Evolutionary conservation across 2,113 vertebrate genomes (phyloP).

Genomic region (Embiotoca jacksoni): DNA sequence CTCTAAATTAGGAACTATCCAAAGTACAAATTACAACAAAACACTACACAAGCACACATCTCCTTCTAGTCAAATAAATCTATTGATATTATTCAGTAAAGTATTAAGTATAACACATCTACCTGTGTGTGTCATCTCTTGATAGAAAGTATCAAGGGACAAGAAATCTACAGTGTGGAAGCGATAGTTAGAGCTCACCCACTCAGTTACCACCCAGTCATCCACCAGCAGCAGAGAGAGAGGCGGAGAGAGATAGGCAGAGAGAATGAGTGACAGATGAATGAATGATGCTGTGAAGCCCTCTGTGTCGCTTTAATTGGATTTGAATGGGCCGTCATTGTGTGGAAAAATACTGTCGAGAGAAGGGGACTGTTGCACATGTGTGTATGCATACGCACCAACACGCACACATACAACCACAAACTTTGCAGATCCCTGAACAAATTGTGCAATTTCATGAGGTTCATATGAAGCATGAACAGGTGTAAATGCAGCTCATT

Average conservation of each 20-base stretch:
- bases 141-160: not conserved
- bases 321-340: constrained; percentile 77
- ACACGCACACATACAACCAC: constrained; percentile 8
- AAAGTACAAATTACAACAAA: too few species aligned
- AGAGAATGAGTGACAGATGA: constrained; percentile 69
- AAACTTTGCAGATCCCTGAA: constrained; percentile 30
- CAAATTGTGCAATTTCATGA: constrained; percentile 42
- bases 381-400: constrained; percentile 9
- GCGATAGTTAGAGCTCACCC: constrained; percentile 27
- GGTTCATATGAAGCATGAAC: constrained; percentile 17
- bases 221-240: constrained; percentile 16
- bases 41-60: not conserved
- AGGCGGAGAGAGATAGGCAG: constrained; percentile 10
- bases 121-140: constrained; percentile 24
- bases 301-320: constrained; percentile 76
- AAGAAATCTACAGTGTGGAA: constrained; percentile 16
- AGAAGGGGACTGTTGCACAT: constrained; percentile 44
- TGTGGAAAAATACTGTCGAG: constrained; percentile 59
- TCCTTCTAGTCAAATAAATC: constrained; percentile 6
- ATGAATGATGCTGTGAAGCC: constrained; percentile 67
- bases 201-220: constrained; percentile 42
- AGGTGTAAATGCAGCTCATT: constrained; percentile 38
- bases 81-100: not conserved
- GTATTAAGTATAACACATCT: constrained; percentile 54
- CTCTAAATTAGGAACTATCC: too few species aligned